A percentile compares a stretch with the other conserved stretches of the same genome.
Evolutionary conservation across 2,888 invertebrate species (phyloP).

Genomic region (Anarsia innoxiella): DNA sequence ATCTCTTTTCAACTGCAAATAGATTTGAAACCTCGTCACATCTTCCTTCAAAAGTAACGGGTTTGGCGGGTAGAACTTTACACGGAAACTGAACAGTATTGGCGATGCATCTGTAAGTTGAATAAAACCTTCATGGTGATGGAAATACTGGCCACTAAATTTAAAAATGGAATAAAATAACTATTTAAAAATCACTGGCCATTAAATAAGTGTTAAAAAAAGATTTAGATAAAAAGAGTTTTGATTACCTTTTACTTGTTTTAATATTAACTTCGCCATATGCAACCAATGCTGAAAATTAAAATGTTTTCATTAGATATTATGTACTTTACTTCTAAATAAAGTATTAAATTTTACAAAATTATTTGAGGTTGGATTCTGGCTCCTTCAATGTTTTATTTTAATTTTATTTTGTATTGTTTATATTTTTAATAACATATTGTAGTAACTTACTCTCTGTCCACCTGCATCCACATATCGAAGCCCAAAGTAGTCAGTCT

Average conservation of each 20-base stretch:
- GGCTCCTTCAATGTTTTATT: too few species aligned
- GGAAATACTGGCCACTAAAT: background rate
- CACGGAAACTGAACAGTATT: conserved; percentile 95
- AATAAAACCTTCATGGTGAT: too few species aligned
- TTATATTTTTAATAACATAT: too few species aligned
- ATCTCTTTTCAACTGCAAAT: conserved; percentile 94
- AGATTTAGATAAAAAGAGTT: too few species aligned
- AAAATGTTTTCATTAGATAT: too few species aligned
- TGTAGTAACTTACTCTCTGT: conserved; percentile 92
- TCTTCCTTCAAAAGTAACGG: conserved; percentile 95
- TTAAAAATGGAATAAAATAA: background rate
- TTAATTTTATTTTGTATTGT: too few species aligned
- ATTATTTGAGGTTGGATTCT: too few species aligned
- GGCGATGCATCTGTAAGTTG: conserved; percentile 91
- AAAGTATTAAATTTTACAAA: too few species aligned
- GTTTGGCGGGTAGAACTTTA: conserved; percentile 98
- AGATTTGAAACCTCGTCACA: conserved; percentile 95
- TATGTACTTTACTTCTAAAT: too few species aligned
- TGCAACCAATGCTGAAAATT: conserved; percentile 93
- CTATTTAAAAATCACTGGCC: too few species aligned
- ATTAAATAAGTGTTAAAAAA: too few species aligned
- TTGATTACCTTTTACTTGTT: conserved; percentile 95
- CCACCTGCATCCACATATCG: conserved; percentile 92
- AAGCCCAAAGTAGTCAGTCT: conserved; percentile 96
- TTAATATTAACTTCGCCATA: conserved; percentile 89